Evolutionary conservation across 2,797 vertebrate genomes (phyloP), one percentile per base, ranked within the genome.

Genomic region (Phylloscopus collybita): DNA sequence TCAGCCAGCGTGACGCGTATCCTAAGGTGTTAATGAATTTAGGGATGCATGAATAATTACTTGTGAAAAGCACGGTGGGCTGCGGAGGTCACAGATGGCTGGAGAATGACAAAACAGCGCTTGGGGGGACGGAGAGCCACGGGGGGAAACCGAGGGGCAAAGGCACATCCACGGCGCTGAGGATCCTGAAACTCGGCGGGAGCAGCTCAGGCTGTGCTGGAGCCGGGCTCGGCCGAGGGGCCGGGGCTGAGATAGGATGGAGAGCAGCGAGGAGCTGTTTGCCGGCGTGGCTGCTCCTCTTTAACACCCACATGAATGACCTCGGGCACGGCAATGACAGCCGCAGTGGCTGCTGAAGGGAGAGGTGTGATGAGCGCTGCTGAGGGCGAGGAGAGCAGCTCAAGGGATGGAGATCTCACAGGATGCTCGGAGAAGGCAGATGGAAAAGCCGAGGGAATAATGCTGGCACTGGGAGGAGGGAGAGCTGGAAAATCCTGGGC

Each of bases 21-120:
- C 94, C 94, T 76, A 16, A 91, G 93, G 88, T 92, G 93, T 89
- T 93, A 93, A 95, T 91, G 94, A 95, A 92, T 84, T 95, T 93
- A 80, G 13, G 85, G 95, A 80, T 32, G 79, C 92, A 83, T 85
- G 89, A 96, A 93, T 85, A 95, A 96, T 96, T 54, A 80, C 42
- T 92, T 85, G 90, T 72, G 92, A 91, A 91, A 93, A 91, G 94
- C 87, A 59, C 12, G 8, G 88, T 27, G 89, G 71, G 83, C 84
- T 13, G 76, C 9, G 29, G 84, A 86, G 94, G 90, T 94, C 86
- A 73, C 90, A 93, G 95, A 92, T 88, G 94, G 76, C 88, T 88
- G 86, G 32, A 88, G 84, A 85, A 85, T 42, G 81, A 89, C 45
- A 66, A 84, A 79, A 30, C 36, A 36, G 62, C 6, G 18, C 56